Evolutionary conservation across 2,797 vertebrate genomes (phyloP).

Genomic region (Rhadinocentrus ornatus): DNA sequence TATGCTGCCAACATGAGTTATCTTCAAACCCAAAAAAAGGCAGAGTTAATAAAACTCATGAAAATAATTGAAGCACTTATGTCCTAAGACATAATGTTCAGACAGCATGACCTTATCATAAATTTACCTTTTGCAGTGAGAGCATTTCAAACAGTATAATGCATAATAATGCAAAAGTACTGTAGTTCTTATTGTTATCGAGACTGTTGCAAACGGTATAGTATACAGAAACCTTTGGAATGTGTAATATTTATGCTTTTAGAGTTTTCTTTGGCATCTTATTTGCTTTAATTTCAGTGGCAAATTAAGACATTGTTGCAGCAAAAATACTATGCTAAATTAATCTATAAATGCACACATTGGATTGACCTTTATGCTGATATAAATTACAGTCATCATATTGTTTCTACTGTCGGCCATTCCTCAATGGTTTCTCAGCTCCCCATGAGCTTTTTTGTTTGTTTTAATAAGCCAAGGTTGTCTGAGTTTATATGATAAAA

Average conservation of each 20-base stretch:
- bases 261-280: neutral
- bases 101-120: conserved; percentile 47
- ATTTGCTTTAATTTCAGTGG: neutral
- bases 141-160: conserved; percentile 20
- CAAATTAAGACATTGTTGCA: conserved; percentile 27
- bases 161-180: conserved; percentile 52
- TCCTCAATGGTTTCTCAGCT: no score
- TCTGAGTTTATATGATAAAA: conserved; percentile 24
- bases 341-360: conserved; percentile 5
- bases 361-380: neutral
- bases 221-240: neutral
- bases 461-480: neutral
- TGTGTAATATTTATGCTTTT: neutral
- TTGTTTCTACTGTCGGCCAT: conserved; percentile 11
- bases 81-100: conserved; percentile 36
- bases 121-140: conserved; percentile 48
- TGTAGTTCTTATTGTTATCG: conserved; percentile 46
- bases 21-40: conserved; percentile 21
- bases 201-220: conserved; percentile 12
- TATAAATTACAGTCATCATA: conserved; percentile 11
- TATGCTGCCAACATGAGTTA: neutral
- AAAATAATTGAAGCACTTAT: conserved; percentile 46
- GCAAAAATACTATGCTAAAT: conserved; percentile 4
- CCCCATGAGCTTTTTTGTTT: neutral
- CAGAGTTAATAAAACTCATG: conserved; percentile 17